phyloP scores from a whole-genome alignment of 2,113 vertebrate species.

The Upupa epops region DNA sequence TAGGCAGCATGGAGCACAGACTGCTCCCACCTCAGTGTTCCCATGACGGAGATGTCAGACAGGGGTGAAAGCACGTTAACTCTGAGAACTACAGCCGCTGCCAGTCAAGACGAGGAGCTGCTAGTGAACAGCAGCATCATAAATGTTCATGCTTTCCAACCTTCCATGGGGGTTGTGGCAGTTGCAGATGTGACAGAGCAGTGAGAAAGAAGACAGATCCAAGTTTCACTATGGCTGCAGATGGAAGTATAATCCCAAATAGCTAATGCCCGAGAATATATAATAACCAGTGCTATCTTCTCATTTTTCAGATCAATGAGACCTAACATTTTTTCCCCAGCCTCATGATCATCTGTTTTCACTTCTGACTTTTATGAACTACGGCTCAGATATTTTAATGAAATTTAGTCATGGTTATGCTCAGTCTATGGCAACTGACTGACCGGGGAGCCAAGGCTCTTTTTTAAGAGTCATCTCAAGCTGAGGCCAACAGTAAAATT shows the following conservation, averaged over 20 bases:
- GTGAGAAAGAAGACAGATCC: neutral
- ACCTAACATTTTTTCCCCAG: conserved; percentile 3
- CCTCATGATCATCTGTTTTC: conserved; percentile 40
- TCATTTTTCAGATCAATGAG: conserved; percentile 24
- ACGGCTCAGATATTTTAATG: conserved; percentile 35
- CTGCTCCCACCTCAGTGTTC: neutral
- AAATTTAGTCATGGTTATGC: conserved; percentile 45
- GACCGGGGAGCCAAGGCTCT: neutral
- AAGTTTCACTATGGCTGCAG: neutral
- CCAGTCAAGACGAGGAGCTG: neutral
- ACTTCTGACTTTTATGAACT: conserved; percentile 49
- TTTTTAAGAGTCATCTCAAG: neutral
- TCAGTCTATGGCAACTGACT: neutral
- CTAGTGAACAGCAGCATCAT: neutral
- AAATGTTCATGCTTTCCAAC: neutral
- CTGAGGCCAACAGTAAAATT: neutral
- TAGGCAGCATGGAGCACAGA: neutral
- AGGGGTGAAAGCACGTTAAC: neutral
- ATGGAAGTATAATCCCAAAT: neutral
- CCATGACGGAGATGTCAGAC: neutral
- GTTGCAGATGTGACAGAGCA: neutral
- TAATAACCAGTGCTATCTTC: neutral
- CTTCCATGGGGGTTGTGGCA: neutral
- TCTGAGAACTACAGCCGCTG: neutral
- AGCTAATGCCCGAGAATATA: neutral